phyloP scores from a whole-genome alignment of 2,797 vertebrate genomes.

The Cuniculus paca region DNA sequence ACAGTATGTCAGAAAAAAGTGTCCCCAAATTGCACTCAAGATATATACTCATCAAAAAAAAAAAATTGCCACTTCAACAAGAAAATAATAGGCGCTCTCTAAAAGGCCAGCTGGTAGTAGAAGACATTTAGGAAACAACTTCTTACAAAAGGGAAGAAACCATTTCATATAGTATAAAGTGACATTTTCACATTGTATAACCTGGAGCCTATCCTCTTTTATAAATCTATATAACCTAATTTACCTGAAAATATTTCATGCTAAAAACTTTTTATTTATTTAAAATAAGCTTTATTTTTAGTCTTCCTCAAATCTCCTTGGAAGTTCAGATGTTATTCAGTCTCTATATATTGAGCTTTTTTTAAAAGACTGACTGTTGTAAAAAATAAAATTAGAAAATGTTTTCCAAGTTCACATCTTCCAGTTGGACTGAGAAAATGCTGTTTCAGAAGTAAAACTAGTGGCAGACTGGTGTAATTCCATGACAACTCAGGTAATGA shows the following conservation, averaged over 20 bases:
- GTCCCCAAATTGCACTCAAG: not conserved
- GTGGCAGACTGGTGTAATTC: not conserved
- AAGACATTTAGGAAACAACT: slow-evolving; percentile 61
- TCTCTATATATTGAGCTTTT: not conserved
- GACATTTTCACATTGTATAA: slow-evolving; percentile 7
- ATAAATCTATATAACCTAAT: not conserved
- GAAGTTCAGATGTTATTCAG: not conserved
- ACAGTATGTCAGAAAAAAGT: slow-evolving; percentile 36
- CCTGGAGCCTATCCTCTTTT: slow-evolving; percentile 2
- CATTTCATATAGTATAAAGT: not conserved
- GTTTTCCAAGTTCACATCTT: slow-evolving; percentile 13
- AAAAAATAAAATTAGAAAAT: not conserved
- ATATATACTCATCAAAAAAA: not conserved
- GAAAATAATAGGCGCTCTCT: not conserved
- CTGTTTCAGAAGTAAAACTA: not conserved
- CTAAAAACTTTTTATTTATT: slow-evolving; percentile 5
- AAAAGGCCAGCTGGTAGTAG: not conserved
- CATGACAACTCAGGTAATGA: not conserved
- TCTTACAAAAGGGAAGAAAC: slow-evolving; percentile 62
- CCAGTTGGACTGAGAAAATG: not conserved
- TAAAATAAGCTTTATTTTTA: slow-evolving; percentile 55
- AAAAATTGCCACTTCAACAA: slow-evolving; percentile 26
- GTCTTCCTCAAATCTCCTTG: not conserved
- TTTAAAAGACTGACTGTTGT: not conserved
- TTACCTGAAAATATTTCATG: slow-evolving; percentile 53